Percentiles rank a stretch among this genome's conserved stretches.
Evolutionary conservation across 2,797 vertebrate genomes (phyloP).

Genomic region (Sebastes iracundus): DNA sequence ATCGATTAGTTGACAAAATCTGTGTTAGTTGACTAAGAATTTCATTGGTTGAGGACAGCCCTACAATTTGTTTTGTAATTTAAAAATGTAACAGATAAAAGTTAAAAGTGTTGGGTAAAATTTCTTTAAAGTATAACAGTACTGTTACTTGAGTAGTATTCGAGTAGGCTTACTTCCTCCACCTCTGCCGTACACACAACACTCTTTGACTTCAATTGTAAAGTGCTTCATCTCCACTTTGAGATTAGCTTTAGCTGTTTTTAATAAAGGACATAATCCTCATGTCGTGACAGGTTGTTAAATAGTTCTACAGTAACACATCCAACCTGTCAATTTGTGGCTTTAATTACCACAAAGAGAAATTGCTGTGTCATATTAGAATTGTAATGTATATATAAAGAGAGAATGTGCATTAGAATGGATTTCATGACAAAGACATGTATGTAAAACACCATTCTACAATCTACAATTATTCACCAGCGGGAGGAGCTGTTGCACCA

Average conservation of each 20-base stretch:
- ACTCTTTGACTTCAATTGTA: neutral
- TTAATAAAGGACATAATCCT: too few species aligned
- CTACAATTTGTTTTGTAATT: neutral
- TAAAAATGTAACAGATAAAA: neutral
- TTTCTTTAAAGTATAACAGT: neutral
- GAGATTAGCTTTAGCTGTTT: too few species aligned
- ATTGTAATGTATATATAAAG: neutral
- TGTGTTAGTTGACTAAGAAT: too few species aligned
- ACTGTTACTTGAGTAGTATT: neutral
- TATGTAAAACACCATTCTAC: neutral
- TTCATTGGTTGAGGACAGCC: too few species aligned
- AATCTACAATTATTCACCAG: slow-evolving; percentile 14
- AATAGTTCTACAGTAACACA: neutral
- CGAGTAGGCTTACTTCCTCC: neutral
- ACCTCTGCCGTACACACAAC: neutral
- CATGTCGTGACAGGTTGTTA: neutral
- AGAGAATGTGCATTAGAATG: neutral
- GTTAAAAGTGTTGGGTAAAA: too few species aligned
- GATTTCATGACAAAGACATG: neutral
- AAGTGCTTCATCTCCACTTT: neutral
- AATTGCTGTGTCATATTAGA: neutral
- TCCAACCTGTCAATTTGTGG: neutral
- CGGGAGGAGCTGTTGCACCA: slow-evolving; percentile 50
- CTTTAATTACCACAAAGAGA: neutral
- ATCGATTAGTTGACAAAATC: too few species aligned